phyloP scores from a whole-genome alignment of 2,113 vertebrate species.

The Dromaius novaehollandiae region DNA sequence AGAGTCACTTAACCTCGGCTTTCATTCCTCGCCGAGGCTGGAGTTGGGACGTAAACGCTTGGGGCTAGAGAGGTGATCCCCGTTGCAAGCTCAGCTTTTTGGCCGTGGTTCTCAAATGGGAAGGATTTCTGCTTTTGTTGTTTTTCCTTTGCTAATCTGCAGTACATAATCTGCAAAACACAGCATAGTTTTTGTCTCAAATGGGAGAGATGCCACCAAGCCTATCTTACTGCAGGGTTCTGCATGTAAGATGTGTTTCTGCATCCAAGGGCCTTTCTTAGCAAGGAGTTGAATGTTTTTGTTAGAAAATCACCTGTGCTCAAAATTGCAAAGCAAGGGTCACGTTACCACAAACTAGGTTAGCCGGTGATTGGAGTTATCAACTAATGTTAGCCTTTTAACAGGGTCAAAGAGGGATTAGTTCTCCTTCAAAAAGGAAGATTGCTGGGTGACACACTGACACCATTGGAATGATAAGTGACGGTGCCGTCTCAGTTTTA shows the following conservation, averaged over 20 bases:
- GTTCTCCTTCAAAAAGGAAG: not conserved
- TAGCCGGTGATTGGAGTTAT: not conserved
- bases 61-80: not conserved
- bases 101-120: not conserved
- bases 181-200: not conserved
- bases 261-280: not conserved
- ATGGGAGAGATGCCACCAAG: not conserved
- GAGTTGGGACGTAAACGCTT: not conserved
- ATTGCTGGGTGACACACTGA: conserved; percentile 25
- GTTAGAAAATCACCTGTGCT: not conserved
- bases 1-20: not conserved
- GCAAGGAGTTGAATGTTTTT: not conserved
- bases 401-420: conserved; percentile 48
- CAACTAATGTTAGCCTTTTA: not conserved
- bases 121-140: not conserved
- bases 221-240: not conserved
- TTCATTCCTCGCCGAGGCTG: not conserved
- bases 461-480: not conserved
- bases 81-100: not conserved
- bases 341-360: not conserved
- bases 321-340: not conserved
- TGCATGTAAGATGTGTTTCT: rapidly evolving
- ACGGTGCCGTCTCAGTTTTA: not conserved
- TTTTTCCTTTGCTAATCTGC: not conserved
- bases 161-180: rapidly evolving